Evolutionary conservation across 2,797 vertebrate species (phyloP).

Genomic region (Lutjanus argentimaculatus): DNA sequence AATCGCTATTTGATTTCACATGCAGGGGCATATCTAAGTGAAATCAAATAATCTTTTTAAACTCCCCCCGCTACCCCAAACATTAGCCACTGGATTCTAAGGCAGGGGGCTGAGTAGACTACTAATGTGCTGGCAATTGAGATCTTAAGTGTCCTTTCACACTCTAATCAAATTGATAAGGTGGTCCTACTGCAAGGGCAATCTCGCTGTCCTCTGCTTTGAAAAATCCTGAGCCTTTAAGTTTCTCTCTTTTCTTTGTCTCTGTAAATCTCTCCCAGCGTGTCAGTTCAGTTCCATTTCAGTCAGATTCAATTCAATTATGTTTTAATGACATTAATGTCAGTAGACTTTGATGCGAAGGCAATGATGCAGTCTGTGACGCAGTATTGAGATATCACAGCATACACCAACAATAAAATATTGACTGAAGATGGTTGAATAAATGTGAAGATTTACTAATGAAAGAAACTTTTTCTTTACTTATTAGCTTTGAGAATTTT

Average conservation of each 20-base stretch:
- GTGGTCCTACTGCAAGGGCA: conserved; percentile 79
- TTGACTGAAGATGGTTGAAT: background rate
- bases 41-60: conserved; percentile 85
- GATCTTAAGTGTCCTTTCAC: conserved; percentile 86
- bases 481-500: background rate
- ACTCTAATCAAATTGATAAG: conserved; percentile 87
- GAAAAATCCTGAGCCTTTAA: conserved; percentile 58
- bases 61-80: conserved; percentile 69
- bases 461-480: background rate
- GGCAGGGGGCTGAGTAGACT: conserved; percentile 73
- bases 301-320: conserved; percentile 56
- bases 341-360: conserved; percentile 34
- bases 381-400: conserved; percentile 6
- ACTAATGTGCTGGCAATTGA: conserved; percentile 80
- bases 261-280: conserved; percentile 28
- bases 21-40: conserved; percentile 83
- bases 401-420: background rate
- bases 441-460: background rate
- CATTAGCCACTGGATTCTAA: conserved; percentile 73
- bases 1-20: conserved; percentile 81
- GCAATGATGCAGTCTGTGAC: conserved; percentile 19
- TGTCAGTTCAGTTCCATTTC: conserved; percentile 51
- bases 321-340: conserved; percentile 44
- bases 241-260: conserved; percentile 51
- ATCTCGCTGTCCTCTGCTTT: conserved; percentile 70